Evolutionary conservation across 2,888 invertebrate species (phyloP).

Genomic region (Pheosia tremula): DNA sequence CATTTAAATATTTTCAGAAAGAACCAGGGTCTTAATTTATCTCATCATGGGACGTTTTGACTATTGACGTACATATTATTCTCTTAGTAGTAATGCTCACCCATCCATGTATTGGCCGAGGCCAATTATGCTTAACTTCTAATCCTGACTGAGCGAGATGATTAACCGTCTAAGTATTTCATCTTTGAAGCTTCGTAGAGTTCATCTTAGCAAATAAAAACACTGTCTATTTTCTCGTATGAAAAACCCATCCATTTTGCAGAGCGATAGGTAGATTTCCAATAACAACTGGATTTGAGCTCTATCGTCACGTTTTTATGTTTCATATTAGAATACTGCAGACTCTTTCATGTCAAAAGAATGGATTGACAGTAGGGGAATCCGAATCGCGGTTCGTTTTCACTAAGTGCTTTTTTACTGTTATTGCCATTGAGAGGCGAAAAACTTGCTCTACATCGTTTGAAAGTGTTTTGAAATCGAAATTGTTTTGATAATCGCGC

Average conservation of each 20-base stretch:
- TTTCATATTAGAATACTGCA: conserved; percentile 20
- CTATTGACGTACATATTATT: too few species aligned
- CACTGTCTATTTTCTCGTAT: conserved; percentile 1
- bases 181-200: background rate
- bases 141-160: too few species aligned
- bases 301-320: conserved; percentile 1
- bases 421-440: conserved; percentile 11
- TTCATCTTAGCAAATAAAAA: background rate
- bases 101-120: too few species aligned
- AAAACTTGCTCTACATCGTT: conserved; percentile 15
- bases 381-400: conserved; percentile 25
- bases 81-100: too few species aligned
- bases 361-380: conserved; percentile 22
- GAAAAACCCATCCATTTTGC: background rate
- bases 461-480: conserved; percentile 6
- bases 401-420: conserved; percentile 29
- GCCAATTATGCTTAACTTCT: too few species aligned
- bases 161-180: too few species aligned
- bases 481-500: background rate
- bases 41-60: too few species aligned
- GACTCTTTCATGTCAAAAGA: conserved; percentile 30
- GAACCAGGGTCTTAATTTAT: too few species aligned
- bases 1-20: too few species aligned
- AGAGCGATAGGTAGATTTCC: background rate
- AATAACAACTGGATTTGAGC: conserved; percentile 2